phyloP scores from a whole-genome alignment of 1,140 invertebrate species.

The Aphelinus atriplicis region DNA sequence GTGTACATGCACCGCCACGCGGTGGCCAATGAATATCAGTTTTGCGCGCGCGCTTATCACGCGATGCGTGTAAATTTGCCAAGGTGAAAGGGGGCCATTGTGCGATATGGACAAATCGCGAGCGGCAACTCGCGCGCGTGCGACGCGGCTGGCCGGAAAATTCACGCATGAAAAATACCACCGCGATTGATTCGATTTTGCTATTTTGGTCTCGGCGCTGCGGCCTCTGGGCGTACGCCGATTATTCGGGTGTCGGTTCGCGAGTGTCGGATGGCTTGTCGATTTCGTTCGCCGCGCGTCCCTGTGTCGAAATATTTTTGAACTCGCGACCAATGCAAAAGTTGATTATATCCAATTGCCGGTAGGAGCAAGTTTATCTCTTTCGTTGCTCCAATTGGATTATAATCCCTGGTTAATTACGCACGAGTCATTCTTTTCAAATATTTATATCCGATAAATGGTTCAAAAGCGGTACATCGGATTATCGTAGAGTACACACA shows the following conservation, averaged over 20 bases:
- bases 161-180: slow-evolving; percentile 63
- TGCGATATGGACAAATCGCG: neutral
- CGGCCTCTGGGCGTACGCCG: no score
- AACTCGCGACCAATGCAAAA: no score
- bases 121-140: neutral
- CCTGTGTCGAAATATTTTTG: neutral
- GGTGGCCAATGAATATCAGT: slow-evolving; percentile 33
- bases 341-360: no score
- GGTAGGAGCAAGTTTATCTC: no score
- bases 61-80: slow-evolving; percentile 8
- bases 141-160: slow-evolving; percentile 48
- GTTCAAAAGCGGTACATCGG: slow-evolving; percentile 3
- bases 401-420: no score
- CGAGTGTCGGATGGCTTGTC: neutral
- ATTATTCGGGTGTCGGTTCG: no score
- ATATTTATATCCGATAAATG: neutral
- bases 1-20: neutral
- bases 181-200: slow-evolving; percentile 61
- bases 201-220: slow-evolving; percentile 50
- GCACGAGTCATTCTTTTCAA: no score
- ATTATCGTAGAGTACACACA: neutral
- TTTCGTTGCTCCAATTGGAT: no score
- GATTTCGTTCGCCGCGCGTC: neutral
- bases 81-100: neutral
- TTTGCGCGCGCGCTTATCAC: slow-evolving; percentile 20